Conservation (phyloP, 2,888 invertebrate genomes). For the Nowickia ferox region DNA sequence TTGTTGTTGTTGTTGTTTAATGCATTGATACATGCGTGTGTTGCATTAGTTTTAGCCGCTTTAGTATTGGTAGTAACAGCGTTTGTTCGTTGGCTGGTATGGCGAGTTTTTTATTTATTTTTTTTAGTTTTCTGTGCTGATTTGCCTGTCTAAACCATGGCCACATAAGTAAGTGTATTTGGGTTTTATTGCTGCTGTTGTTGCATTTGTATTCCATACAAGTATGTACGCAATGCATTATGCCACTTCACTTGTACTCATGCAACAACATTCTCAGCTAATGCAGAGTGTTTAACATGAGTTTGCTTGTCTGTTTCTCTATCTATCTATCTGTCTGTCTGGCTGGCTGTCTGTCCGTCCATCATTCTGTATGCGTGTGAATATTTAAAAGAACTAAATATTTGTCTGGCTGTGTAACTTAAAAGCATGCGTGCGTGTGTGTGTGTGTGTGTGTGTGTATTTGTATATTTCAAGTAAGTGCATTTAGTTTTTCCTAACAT, state of each 20-base stretch:
- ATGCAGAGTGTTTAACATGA: slow-evolving; percentile 8
- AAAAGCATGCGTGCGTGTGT: background rate
- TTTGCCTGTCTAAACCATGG: slow-evolving; percentile 65
- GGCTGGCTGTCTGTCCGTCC: background rate
- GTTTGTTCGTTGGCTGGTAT: slow-evolving; percentile 45
- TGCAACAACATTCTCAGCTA: slow-evolving; percentile 28
- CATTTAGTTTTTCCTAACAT: background rate
- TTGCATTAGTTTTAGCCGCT: slow-evolving; percentile 1
- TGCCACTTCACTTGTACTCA: slow-evolving; percentile 44
- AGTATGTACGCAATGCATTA: slow-evolving; percentile 56
- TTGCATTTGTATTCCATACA: slow-evolving; percentile 32
- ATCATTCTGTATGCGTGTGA: slow-evolving; percentile 34
- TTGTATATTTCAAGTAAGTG: slow-evolving; percentile 12
- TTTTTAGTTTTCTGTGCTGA: slow-evolving; percentile 55
- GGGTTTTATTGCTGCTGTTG: slow-evolving; percentile 33
- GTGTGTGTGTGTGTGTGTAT: slow-evolving; percentile 17
- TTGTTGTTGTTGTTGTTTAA: background rate
- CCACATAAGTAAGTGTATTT: slow-evolving; percentile 67
- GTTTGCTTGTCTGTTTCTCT: slow-evolving; percentile 1
- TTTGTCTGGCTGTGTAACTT: slow-evolving; percentile 11
- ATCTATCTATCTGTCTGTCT: slow-evolving; percentile 1
- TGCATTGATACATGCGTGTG: slow-evolving; percentile 16
- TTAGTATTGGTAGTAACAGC: slow-evolving; percentile 15
- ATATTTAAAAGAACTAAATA: slow-evolving; percentile 40
- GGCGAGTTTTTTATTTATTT: background rate